phyloP scores from a whole-genome alignment of 2,797 vertebrate species.

The Gallinago solitaria region DNA sequence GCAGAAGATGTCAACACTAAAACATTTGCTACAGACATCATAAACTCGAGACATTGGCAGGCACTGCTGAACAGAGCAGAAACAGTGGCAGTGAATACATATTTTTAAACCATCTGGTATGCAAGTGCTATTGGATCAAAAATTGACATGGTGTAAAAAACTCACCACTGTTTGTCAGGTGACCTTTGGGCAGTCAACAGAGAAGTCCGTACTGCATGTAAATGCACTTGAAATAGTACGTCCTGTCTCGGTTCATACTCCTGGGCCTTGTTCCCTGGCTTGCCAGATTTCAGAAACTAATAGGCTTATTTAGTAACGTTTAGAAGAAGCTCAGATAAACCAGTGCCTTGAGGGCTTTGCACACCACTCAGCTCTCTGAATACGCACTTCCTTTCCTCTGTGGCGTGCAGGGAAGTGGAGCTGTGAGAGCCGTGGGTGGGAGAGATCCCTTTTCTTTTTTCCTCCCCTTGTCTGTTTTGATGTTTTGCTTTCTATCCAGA shows the following conservation, averaged over 20 bases:
- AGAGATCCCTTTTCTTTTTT: background rate
- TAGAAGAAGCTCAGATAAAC: conserved; percentile 48
- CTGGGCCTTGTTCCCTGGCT: conserved; percentile 7
- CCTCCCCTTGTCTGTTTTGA: background rate
- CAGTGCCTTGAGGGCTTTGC: conserved; percentile 38
- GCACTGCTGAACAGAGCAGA: conserved; percentile 43
- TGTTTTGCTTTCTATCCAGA: background rate
- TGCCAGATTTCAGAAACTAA: conserved; percentile 53
- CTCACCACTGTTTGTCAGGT: conserved; percentile 57
- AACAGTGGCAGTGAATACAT: conserved; percentile 34
- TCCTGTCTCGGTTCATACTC: conserved; percentile 16
- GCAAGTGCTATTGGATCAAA: conserved; percentile 31
- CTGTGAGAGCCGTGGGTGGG: background rate
- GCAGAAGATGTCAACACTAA: conserved; percentile 66
- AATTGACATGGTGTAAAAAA: conserved; percentile 51
- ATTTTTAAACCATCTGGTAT: conserved; percentile 66
- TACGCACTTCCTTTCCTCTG: background rate
- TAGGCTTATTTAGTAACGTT: conserved; percentile 54
- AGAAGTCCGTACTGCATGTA: conserved; percentile 16
- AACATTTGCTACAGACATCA: conserved; percentile 66
- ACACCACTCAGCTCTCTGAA: background rate
- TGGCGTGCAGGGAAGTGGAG: background rate
- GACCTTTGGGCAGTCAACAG: conserved; percentile 54
- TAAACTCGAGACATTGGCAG: conserved; percentile 61
- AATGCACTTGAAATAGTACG: conserved; percentile 1